Conservation (phyloP, 1,140 invertebrate genomes). For the Meloidogyne hapla region DNA sequence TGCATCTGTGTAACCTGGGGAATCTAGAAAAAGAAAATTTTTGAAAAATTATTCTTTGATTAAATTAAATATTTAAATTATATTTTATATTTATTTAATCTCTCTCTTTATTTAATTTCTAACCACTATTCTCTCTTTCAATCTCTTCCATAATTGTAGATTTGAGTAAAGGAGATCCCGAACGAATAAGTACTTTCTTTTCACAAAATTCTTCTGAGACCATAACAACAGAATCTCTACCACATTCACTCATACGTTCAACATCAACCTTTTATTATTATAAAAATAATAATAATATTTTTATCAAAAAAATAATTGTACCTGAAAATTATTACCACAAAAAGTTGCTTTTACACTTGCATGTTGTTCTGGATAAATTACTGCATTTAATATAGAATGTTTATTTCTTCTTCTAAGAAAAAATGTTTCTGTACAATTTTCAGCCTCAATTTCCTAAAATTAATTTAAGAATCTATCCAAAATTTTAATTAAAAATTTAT, state of each 20-base stretch:
- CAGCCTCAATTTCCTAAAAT: not conserved
- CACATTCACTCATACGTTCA: slow-evolving; percentile 49
- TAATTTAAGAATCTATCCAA: slow-evolving; percentile 9
- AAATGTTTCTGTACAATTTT: slow-evolving; percentile 35
- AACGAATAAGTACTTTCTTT: slow-evolving; percentile 24
- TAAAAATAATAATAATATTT: not conserved
- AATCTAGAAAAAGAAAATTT: not conserved
- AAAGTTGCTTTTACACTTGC: not conserved
- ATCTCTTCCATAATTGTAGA: slow-evolving; percentile 29
- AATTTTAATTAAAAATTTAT: slow-evolving; percentile 21
- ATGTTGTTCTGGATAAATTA: slow-evolving; percentile 44
- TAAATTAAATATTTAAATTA: not conserved
- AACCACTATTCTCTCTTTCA: slow-evolving; percentile 24
- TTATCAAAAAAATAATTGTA: not conserved
- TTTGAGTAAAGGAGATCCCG: slow-evolving; percentile 12
- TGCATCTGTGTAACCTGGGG: slow-evolving; percentile 18
- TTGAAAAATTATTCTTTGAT: too few relatives aligned
- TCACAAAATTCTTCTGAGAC: slow-evolving; percentile 44
- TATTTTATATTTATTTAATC: not conserved
- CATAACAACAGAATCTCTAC: slow-evolving; percentile 46
- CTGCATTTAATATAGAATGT: slow-evolving; percentile 48
- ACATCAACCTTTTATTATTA: slow-evolving; percentile 43
- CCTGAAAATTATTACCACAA: slow-evolving; percentile 22
- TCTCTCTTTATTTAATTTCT: not conserved
- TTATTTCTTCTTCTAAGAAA: slow-evolving; percentile 28